Evolutionary conservation across 2,113 vertebrate species (phyloP).

Genomic region (Gymnarchus niloticus): DNA sequence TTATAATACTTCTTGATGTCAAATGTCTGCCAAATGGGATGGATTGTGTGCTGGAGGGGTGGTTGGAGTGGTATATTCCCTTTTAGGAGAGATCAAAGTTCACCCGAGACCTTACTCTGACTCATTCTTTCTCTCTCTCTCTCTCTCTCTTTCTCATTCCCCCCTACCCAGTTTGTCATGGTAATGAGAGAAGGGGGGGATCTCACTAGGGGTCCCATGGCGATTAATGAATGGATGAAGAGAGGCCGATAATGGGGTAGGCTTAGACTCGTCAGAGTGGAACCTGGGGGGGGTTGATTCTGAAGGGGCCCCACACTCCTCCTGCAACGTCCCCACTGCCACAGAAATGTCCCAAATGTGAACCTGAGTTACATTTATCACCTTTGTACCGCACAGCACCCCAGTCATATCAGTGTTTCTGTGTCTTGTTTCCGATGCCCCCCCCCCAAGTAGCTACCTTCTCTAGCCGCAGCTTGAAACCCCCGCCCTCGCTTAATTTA

Average conservation of each 20-base stretch:
- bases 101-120: neutral
- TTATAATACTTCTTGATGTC: neutral
- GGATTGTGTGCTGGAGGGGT: too few species aligned
- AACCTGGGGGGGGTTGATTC: neutral
- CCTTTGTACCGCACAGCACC: neutral
- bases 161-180: constrained; percentile 22
- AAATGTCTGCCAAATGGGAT: neutral
- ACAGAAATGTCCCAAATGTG: neutral
- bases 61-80: neutral
- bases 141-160: neutral
- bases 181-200: constrained; percentile 15
- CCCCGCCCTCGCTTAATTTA: neutral
- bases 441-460: too few species aligned
- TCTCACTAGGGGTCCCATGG: neutral
- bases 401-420: neutral
- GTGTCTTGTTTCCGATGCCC: too few species aligned
- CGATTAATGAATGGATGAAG: neutral
- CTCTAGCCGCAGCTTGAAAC: too few species aligned
- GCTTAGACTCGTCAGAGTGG: neutral
- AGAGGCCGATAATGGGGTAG: neutral
- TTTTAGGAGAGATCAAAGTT: constrained; percentile 10
- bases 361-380: neutral
- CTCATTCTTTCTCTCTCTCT: constrained; percentile 9
- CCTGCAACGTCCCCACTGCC: neutral
- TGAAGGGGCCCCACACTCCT: neutral